Percentiles rank a stretch among this genome's conserved stretches.
phyloP scores from a whole-genome alignment of 2,113 vertebrate genomes.

The Tinamus guttatus region DNA sequence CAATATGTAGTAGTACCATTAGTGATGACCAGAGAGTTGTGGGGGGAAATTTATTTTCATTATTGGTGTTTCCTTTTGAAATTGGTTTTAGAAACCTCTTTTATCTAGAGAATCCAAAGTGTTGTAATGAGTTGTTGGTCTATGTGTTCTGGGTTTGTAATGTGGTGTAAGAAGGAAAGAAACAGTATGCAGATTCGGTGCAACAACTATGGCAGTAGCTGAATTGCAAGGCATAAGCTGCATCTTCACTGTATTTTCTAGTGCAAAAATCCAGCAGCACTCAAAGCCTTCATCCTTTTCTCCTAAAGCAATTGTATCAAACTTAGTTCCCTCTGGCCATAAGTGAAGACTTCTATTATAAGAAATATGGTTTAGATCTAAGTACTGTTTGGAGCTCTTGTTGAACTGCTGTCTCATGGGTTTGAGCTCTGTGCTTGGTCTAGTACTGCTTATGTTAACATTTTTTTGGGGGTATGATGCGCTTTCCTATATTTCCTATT shows the following conservation, averaged over 20 bases:
- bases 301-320: background rate
- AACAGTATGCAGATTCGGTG: background rate
- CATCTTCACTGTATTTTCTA: background rate
- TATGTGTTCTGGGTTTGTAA: background rate
- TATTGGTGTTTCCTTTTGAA: background rate
- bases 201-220: background rate
- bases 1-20: accelerated
- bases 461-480: background rate
- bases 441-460: background rate
- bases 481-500: background rate
- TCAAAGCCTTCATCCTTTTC: background rate
- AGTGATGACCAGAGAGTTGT: background rate
- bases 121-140: background rate
- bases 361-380: background rate
- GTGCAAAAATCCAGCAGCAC: background rate
- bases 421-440: background rate
- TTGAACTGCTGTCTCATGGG: background rate
- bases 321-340: accelerated
- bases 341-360: background rate
- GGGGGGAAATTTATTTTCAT: background rate
- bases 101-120: background rate
- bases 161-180: background rate
- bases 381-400: background rate
- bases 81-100: background rate
- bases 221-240: background rate